Evolutionary conservation across 2,797 vertebrate species (phyloP).

Genomic region (Chloroceryle inda): DNA sequence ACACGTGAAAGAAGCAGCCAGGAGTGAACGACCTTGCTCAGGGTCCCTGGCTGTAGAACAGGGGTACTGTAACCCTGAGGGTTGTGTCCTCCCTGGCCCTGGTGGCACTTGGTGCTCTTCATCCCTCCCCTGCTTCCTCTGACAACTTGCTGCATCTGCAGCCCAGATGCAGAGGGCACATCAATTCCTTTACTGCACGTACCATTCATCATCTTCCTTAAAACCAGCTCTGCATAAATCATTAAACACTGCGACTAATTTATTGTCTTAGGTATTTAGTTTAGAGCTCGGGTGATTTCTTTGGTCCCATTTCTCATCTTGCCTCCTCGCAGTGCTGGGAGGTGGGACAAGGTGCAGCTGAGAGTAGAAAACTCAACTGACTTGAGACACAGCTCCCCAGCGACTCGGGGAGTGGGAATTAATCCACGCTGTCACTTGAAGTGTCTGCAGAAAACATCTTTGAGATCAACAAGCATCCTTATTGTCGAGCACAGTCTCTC

Average conservation of each 20-base stretch:
- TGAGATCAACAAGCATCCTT: background rate
- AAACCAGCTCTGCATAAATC: background rate
- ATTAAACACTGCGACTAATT: slow-evolving; percentile 35
- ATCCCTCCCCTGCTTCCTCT: background rate
- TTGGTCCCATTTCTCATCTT: background rate
- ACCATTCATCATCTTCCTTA: background rate
- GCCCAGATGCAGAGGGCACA: background rate
- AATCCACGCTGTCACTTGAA: background rate
- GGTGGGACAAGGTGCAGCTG: background rate
- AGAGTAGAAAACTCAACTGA: background rate
- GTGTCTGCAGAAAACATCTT: background rate
- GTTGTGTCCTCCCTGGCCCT: background rate
- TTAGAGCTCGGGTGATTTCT: background rate
- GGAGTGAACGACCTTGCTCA: background rate
- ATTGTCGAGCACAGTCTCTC: background rate
- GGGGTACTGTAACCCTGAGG: background rate
- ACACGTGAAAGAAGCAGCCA: background rate
- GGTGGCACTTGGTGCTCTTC: background rate
- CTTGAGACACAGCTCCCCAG: background rate
- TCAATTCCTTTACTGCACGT: background rate
- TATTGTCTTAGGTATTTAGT: slow-evolving; percentile 10
- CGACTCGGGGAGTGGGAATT: background rate
- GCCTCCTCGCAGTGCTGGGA: background rate
- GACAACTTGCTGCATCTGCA: background rate
- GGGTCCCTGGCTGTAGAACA: background rate